Evolutionary conservation across 2,888 invertebrate genomes (phyloP).

Genomic region (Drosophila neonasuta): DNA sequence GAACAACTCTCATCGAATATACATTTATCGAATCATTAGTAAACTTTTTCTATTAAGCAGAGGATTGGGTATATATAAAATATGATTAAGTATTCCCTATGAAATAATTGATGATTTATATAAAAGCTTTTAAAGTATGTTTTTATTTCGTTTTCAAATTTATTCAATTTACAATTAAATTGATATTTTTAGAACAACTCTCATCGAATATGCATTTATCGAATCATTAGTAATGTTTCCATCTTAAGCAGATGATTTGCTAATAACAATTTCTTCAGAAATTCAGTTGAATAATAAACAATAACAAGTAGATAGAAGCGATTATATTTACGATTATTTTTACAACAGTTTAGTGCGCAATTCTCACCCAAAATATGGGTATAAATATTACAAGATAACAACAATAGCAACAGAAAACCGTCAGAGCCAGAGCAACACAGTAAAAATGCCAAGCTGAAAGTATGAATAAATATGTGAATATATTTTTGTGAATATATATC

Average conservation of each 20-base stretch:
- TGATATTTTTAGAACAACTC: background rate
- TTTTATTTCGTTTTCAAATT: too few relatives aligned
- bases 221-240: background rate
- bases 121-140: too few relatives aligned
- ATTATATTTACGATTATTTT: conserved; percentile 19
- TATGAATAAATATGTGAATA: conserved; percentile 26
- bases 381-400: conserved; percentile 42
- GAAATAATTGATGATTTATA: too few relatives aligned
- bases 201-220: too few relatives aligned
- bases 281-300: conserved; percentile 2
- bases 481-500: background rate
- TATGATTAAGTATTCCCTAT: too few relatives aligned
- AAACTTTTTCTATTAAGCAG: too few relatives aligned
- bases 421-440: conserved; percentile 7
- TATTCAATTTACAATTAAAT: background rate
- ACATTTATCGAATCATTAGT: too few relatives aligned
- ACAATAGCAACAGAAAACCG: background rate
- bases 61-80: too few relatives aligned
- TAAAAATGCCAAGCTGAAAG: conserved; percentile 31
- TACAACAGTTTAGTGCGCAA: conserved; percentile 26
- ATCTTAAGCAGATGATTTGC: background rate
- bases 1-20: too few relatives aligned
- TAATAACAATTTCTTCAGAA: background rate
- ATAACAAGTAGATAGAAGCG: background rate
- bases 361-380: conserved; percentile 20